Conservation (phyloP, 2,888 invertebrate genomes). For the Dysmachus trigonus region DNA sequence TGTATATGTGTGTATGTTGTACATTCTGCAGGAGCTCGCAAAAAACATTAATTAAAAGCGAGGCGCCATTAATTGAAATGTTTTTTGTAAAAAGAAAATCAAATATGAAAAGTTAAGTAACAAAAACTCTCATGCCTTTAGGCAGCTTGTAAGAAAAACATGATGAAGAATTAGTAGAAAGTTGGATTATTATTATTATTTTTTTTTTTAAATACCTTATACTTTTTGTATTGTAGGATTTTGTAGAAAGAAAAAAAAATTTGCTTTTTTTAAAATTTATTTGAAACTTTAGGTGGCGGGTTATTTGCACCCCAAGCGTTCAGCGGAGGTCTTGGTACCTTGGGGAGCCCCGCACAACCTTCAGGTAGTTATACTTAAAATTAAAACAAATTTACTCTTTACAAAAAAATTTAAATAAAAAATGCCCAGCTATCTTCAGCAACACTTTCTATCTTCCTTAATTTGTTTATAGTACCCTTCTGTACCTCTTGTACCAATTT, state of each 20-base stretch:
- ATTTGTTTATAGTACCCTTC: not conserved
- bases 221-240: not conserved
- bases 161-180: not conserved
- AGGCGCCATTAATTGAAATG: not conserved
- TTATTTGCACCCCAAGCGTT: slow-evolving; percentile 65
- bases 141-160: not conserved
- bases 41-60: not conserved
- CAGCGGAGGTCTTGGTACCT: slow-evolving; percentile 64
- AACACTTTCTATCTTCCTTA: not conserved
- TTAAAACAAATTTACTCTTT: slow-evolving; percentile 8
- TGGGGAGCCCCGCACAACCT: slow-evolving; percentile 62
- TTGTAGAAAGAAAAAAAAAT: not conserved
- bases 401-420: not conserved
- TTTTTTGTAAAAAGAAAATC: not conserved
- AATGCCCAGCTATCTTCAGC: not conserved
- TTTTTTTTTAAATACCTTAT: no score
- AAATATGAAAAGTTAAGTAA: not conserved
- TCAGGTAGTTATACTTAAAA: slow-evolving; percentile 53
- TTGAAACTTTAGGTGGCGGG: slow-evolving; percentile 56
- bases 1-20: not conserved
- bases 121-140: not conserved
- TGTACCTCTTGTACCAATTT: not conserved
- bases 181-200: not conserved
- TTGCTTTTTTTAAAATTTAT: slow-evolving; percentile 5
- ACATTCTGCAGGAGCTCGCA: not conserved